phyloP scores from a whole-genome alignment of 2,888 invertebrate genomes.

The Athalia rosae region DNA sequence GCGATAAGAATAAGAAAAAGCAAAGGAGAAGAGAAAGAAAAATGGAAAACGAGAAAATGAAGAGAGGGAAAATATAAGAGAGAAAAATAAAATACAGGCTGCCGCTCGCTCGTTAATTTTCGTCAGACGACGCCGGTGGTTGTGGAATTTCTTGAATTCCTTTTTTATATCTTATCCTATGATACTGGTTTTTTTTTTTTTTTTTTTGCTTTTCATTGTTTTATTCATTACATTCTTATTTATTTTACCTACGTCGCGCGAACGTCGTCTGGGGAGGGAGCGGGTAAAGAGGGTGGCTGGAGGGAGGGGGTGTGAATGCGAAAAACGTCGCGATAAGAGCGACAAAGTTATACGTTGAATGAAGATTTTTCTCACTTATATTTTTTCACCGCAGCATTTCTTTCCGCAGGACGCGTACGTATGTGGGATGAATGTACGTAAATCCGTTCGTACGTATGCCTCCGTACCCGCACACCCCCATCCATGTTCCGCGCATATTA shows the following conservation, averaged over 20 bases:
- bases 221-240: no score
- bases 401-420: neutral
- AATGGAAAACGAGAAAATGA: neutral
- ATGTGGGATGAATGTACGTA: no score
- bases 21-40: neutral
- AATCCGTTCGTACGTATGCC: no score
- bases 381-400: neutral
- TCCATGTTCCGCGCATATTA: no score
- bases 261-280: no score
- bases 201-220: neutral
- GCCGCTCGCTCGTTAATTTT: slow-evolving; percentile 17
- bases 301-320: no score
- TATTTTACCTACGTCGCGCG: no score
- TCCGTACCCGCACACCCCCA: no score
- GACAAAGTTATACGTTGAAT: neutral
- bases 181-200: slow-evolving; percentile 3
- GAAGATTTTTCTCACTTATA: neutral
- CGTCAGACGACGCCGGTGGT: neutral
- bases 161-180: slow-evolving; percentile 5
- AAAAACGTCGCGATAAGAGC: neutral
- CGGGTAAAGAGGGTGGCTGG: no score
- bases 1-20: no score
- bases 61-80: neutral
- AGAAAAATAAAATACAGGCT: neutral
- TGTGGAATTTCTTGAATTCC: neutral